Evolutionary conservation across 2,113 vertebrate genomes (phyloP).

Genomic region (Apodemus sylvaticus): DNA sequence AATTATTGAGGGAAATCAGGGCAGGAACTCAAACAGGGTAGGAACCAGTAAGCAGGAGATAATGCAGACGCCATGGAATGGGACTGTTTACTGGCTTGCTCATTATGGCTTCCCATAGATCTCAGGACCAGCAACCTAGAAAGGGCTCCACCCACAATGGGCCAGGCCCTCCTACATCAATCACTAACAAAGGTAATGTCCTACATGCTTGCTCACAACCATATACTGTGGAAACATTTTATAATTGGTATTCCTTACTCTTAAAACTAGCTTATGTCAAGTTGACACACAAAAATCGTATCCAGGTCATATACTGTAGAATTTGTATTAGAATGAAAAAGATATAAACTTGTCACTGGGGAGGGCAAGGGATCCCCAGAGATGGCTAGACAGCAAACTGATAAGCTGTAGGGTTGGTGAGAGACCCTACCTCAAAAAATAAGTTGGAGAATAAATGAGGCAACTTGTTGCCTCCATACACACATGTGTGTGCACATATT

Average conservation of each 20-base stretch:
- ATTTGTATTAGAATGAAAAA: constrained; percentile 13
- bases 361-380: neutral
- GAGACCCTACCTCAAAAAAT: neutral
- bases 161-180: neutral
- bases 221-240: neutral
- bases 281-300: neutral
- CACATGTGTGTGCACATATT: neutral
- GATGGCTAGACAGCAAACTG: no score
- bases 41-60: neutral
- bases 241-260: neutral
- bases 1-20: neutral
- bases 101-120: neutral
- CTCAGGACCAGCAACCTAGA: neutral
- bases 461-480: neutral
- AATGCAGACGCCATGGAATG: neutral
- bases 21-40: neutral
- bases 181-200: neutral
- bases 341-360: no score
- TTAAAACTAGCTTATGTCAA: neutral
- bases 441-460: neutral
- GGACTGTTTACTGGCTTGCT: neutral
- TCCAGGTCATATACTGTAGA: neutral
- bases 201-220: neutral
- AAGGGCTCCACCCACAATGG: neutral
- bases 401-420: neutral